Conservation (phyloP, 2,113 vertebrate species). For the Hucho hucho region DNA sequence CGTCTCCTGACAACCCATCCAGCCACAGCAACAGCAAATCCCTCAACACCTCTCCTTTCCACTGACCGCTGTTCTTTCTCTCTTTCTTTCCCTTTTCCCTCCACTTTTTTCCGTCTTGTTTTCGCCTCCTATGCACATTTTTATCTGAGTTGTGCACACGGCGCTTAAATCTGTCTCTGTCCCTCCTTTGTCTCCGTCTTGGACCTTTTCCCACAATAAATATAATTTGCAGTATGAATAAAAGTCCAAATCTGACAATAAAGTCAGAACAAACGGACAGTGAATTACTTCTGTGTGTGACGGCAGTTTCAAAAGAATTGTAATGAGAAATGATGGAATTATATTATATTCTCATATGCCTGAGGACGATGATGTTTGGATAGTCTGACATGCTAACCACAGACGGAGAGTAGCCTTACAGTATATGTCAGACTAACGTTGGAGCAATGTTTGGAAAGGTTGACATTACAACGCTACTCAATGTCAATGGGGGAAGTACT, state of each 20-base stretch:
- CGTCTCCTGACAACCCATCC: constrained; percentile 56
- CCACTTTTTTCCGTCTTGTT: constrained; percentile 6
- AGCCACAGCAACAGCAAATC: constrained; percentile 62
- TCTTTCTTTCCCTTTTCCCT: constrained; percentile 4
- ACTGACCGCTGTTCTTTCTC: not conserved
- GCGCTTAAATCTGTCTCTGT: constrained; percentile 27
- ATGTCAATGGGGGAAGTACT: constrained; percentile 5
- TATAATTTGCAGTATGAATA: constrained; percentile 13
- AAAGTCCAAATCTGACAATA: not conserved
- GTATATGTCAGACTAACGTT: not conserved
- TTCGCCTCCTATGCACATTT: constrained; percentile 17
- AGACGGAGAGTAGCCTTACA: not conserved
- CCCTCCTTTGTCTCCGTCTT: constrained; percentile 19
- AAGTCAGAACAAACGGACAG: constrained; percentile 36
- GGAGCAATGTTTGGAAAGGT: constrained; percentile 30
- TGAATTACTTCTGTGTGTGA: constrained; percentile 20
- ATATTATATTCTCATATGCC: not conserved
- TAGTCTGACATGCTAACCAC: constrained; percentile 27
- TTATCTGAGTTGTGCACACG: constrained; percentile 34
- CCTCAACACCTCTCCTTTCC: constrained; percentile 39
- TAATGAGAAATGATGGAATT: not conserved
- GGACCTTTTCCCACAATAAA: constrained; percentile 12
- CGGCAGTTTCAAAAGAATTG: constrained; percentile 9
- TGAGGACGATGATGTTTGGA: constrained; percentile 16
- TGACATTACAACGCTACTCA: constrained; percentile 35